Percentiles rank a stretch among this genome's conserved stretches.
These are phyloP conservation scores for Clepsis dumicolana DNA, from an alignment of 2,888 invertebrate species.

Conservation along the genomic window DNA sequence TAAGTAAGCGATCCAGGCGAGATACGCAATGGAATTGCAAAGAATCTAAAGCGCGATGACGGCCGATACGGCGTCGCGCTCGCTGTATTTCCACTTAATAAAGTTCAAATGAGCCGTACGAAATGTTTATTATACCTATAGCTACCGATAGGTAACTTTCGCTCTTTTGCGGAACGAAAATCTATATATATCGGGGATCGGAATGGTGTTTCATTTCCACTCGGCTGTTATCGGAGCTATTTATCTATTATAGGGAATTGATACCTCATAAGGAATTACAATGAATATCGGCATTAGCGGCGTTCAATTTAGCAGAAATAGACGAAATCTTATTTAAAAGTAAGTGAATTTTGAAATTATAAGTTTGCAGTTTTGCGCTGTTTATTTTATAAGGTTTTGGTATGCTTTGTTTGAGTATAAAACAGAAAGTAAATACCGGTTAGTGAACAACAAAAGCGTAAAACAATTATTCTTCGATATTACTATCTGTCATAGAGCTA, in stretches of 20 bases:
- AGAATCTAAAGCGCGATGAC: conserved; percentile 40
- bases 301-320: background rate
- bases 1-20: conserved; percentile 5
- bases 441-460: background rate
- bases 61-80: conserved; percentile 58
- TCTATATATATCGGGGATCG: conserved; percentile 57
- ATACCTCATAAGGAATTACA: conserved; percentile 40
- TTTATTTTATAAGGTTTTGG: too few relatives aligned
- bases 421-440: background rate
- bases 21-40: conserved; percentile 25
- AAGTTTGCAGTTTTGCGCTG: background rate
- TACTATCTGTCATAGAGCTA: too few relatives aligned
- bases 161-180: conserved; percentile 53
- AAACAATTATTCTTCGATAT: too few relatives aligned
- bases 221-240: conserved; percentile 46
- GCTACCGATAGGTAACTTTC: conserved; percentile 47
- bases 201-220: conserved; percentile 55
- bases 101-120: conserved; percentile 72
- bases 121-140: conserved; percentile 69
- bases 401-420: too few relatives aligned
- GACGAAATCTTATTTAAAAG: background rate
- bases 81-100: conserved; percentile 73
- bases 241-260: conserved; percentile 38
- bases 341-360: background rate
- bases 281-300: conserved; percentile 9